Percentiles rank a stretch among this genome's conserved stretches.
These are phyloP conservation scores for Heliconius himera DNA, from an alignment of 1,140 invertebrate species.

Conservation along the genomic window DNA sequence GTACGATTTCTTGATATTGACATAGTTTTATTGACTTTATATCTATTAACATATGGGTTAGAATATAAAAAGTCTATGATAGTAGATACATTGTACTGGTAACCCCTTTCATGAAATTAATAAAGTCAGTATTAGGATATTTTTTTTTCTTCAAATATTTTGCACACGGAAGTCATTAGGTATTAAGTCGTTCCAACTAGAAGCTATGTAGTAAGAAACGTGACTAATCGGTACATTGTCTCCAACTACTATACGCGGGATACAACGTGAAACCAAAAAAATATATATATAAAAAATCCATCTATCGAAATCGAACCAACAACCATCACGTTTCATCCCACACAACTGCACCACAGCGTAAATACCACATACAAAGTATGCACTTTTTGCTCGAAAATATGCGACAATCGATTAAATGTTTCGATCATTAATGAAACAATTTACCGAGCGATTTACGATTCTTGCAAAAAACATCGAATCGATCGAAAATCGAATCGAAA, in stretches of 20 bases:
- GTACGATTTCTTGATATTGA: conserved; percentile 9
- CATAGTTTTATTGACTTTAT: neutral
- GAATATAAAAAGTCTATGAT: neutral
- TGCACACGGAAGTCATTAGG: no score
- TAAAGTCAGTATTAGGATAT: neutral
- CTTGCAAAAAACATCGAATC: conserved; percentile 40
- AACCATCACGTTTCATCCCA: neutral
- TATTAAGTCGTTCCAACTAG: no score
- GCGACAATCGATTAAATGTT: conserved; percentile 36
- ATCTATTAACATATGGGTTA: neutral
- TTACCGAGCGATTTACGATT: conserved; percentile 36
- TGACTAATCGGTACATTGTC: no score
- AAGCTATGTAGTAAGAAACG: no score
- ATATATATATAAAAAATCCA: neutral
- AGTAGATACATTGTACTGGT: neutral
- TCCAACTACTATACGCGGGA: no score
- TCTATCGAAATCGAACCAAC: neutral
- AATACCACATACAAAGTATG: neutral
- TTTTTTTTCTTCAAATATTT: neutral
- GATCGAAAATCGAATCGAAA: conserved; percentile 41
- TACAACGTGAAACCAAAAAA: no score
- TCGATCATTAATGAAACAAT: conserved; percentile 45
- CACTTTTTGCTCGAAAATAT: conserved; percentile 28
- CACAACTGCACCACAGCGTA: neutral
- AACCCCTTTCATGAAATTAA: neutral